These are phyloP conservation scores for Holocentrus rufus DNA, from an alignment of 2,797 vertebrate genomes.

Conservation along the genomic window DNA sequence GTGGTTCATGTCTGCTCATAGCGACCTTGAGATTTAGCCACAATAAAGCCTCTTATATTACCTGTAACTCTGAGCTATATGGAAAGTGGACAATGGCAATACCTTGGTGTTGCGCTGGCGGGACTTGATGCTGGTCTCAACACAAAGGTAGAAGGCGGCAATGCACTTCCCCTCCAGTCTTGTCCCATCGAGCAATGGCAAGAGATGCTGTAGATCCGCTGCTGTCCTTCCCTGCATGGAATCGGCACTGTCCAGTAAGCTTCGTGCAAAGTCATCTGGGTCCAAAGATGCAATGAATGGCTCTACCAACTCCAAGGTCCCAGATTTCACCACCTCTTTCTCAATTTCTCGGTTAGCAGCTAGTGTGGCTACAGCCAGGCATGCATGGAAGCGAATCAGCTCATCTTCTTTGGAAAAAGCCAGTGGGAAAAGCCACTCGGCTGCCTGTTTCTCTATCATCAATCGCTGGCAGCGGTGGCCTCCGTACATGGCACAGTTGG, in stretches of 20 bases:
- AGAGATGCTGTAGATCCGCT: slow-evolving; percentile 90
- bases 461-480: slow-evolving; percentile 92
- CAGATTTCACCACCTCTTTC: slow-evolving; percentile 95
- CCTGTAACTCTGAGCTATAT: neutral
- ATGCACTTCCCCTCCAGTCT: slow-evolving; percentile 95
- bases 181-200: slow-evolving; percentile 91
- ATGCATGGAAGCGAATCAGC: slow-evolving; percentile 92
- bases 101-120: slow-evolving; percentile 95
- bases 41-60: slow-evolving; percentile 8
- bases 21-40: neutral
- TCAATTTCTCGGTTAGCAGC: slow-evolving; percentile 95
- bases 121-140: slow-evolving; percentile 92
- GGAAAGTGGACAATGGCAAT: neutral
- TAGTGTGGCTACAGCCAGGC: slow-evolving; percentile 91
- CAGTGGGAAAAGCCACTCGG: slow-evolving; percentile 97
- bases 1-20: neutral
- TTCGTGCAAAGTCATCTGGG: slow-evolving; percentile 88
- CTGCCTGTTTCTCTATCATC: slow-evolving; percentile 94
- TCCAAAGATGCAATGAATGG: slow-evolving; percentile 95
- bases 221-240: slow-evolving; percentile 91
- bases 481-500: slow-evolving; percentile 97
- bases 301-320: slow-evolving; percentile 96
- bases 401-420: slow-evolving; percentile 96
- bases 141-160: slow-evolving; percentile 94
- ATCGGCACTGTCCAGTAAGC: slow-evolving; percentile 88